Conservation (phyloP, 2,888 invertebrate genomes). For the Uropetala carovei region DNA sequence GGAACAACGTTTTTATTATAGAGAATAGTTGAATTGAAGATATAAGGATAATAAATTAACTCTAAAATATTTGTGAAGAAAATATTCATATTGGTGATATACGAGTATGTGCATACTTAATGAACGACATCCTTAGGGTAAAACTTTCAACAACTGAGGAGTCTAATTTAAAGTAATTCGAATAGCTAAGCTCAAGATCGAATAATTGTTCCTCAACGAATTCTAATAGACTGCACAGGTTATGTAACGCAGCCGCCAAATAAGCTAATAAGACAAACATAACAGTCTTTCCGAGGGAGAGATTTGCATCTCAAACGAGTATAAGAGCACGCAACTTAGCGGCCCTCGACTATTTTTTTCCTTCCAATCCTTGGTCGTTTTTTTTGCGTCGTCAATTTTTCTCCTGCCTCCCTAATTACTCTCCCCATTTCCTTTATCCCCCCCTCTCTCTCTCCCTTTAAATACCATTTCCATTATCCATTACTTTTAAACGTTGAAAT, state of each 20-base stretch:
- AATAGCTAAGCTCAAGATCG: background rate
- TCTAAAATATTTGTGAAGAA: too few species aligned
- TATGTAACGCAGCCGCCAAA: background rate
- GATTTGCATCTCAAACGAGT: conserved; percentile 22
- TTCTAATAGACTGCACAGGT: background rate
- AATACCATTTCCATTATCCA: background rate
- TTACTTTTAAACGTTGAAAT: background rate
- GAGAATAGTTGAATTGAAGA: too few species aligned
- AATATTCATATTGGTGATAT: too few species aligned
- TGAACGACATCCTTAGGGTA: too few species aligned
- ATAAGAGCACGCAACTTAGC: conserved; percentile 4
- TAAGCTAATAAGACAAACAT: background rate
- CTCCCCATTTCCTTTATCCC: background rate
- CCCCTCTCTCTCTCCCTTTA: background rate
- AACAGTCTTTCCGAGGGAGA: background rate
- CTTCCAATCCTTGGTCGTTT: background rate
- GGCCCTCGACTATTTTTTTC: background rate
- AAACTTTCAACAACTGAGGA: too few species aligned
- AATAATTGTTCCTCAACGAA: background rate
- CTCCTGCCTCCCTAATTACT: background rate
- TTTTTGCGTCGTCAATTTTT: background rate
- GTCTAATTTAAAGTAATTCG: background rate
- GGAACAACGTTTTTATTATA: too few species aligned
- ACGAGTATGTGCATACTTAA: too few species aligned
- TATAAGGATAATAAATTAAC: too few species aligned